Evolutionary conservation across 2,113 vertebrate genomes (phyloP).

Genomic region (Zosterops borbonicus): DNA sequence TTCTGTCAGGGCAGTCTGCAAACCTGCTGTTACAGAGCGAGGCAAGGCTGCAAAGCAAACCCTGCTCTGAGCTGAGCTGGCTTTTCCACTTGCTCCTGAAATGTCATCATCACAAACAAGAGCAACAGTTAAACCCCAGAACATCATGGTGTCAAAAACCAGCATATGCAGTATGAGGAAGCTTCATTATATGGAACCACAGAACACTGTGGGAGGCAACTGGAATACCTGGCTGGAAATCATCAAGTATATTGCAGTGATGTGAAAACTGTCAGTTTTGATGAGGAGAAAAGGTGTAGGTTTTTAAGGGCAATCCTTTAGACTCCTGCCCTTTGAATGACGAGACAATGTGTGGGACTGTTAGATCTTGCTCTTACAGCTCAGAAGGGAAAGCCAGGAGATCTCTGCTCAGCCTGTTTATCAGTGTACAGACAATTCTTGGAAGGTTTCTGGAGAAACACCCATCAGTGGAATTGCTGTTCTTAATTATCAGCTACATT

Average conservation of each 20-base stretch:
- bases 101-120: not conserved
- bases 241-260: not conserved
- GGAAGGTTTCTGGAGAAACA: slow-evolving; percentile 39
- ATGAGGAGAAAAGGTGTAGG: not conserved
- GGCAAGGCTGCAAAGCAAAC: not conserved
- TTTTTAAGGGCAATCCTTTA: not conserved
- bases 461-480: slow-evolving; percentile 1
- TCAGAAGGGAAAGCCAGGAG: not conserved
- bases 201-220: not conserved
- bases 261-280: not conserved
- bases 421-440: slow-evolving; percentile 36
- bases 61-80: not conserved
- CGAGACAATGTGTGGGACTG: not conserved
- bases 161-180: not conserved
- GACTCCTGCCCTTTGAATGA: not conserved
- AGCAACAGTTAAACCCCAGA: not conserved
- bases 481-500: not conserved
- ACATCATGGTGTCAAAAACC: not conserved
- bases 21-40: not conserved
- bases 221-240: not conserved
- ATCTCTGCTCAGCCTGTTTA: not conserved
- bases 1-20: not conserved
- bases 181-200: not conserved
- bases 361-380: not conserved
- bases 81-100: not conserved